These are phyloP conservation scores for Trachymyrmex cornetzi DNA, from an alignment of 1,140 invertebrate genomes.

Conservation along the genomic window DNA sequence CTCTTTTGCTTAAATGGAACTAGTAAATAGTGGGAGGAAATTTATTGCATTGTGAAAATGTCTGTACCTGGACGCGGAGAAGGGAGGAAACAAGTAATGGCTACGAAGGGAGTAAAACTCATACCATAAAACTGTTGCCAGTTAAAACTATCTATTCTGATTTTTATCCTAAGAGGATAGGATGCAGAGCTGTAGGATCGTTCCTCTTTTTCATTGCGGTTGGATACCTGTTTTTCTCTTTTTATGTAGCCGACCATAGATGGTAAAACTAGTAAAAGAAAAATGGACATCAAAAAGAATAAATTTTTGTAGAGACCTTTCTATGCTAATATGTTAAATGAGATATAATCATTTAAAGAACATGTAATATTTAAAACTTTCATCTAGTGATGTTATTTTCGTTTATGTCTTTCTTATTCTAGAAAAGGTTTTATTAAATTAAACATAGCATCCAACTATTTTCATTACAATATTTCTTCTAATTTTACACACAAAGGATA, in stretches of 20 bases:
- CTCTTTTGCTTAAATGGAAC: conserved; percentile 49
- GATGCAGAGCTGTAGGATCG: conserved; percentile 48
- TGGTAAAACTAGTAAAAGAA: neutral
- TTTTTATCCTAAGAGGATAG: conserved; percentile 59
- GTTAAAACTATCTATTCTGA: conserved; percentile 76
- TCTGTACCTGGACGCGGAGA: conserved; percentile 47
- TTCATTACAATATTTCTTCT: neutral
- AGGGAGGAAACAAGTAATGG: conserved; percentile 1
- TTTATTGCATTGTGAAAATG: conserved; percentile 66
- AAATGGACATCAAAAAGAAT: neutral
- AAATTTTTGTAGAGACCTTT: neutral
- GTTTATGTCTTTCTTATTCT: neutral
- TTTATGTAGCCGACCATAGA: neutral
- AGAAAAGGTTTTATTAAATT: neutral
- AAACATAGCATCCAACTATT: neutral
- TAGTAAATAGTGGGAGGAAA: conserved; percentile 51
- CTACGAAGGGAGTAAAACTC: conserved; percentile 47
- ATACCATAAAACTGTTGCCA: conserved; percentile 33
- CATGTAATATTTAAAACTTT: neutral
- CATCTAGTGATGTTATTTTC: neutral
- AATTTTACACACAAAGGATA: neutral
- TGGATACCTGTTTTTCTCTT: neutral
- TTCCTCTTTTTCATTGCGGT: neutral
- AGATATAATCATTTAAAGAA: neutral
- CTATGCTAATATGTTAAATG: neutral